Evolutionary conservation across 2,888 invertebrate genomes (phyloP).

Genomic region (Andricus curvator): DNA sequence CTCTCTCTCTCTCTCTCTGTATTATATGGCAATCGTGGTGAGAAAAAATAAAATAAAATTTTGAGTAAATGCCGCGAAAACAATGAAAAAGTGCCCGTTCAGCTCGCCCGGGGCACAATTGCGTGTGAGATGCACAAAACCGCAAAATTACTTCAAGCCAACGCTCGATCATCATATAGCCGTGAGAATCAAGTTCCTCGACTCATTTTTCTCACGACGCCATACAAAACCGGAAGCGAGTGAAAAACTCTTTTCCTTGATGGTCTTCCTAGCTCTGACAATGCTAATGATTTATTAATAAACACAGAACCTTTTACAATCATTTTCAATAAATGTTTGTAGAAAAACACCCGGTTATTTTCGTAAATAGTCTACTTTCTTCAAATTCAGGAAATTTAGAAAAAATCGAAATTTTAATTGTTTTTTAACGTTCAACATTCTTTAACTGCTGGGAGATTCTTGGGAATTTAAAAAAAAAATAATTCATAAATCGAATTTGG

Average conservation of each 20-base stretch:
- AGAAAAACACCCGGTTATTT: no score
- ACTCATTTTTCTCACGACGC: not conserved
- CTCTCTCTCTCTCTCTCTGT: no score
- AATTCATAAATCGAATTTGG: no score
- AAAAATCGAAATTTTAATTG: no score
- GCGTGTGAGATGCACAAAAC: conserved; percentile 33
- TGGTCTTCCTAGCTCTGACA: not conserved
- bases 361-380: no score
- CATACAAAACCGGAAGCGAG: not conserved
- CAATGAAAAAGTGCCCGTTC: conserved; percentile 2
- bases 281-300: not conserved
- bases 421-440: no score
- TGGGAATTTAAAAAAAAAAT: no score
- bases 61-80: not conserved
- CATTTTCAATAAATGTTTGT: no score
- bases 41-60: not conserved
- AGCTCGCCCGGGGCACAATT: not conserved
- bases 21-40: no score
- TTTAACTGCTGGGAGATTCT: no score
- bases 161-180: not conserved
- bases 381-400: no score
- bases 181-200: conserved; percentile 2
- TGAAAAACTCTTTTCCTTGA: not conserved
- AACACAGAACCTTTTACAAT: not conserved
- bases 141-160: conserved; percentile 7